Evolutionary conservation across 1,140 invertebrate species (phyloP).

Genomic region (Drosophila fuyamai): DNA sequence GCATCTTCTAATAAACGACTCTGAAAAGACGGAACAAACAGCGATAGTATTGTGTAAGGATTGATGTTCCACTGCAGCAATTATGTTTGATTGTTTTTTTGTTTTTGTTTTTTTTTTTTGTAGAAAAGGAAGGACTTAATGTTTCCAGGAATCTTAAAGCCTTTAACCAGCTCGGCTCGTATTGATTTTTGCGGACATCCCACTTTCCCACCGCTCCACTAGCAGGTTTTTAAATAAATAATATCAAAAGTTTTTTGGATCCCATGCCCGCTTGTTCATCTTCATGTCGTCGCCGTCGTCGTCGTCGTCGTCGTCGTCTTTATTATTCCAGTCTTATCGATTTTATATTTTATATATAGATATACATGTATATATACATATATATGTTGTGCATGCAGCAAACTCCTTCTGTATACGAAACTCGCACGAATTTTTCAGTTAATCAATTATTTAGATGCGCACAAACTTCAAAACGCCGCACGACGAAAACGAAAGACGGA

Average conservation of each 20-base stretch:
- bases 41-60: constrained; percentile 66
- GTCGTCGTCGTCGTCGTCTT: constrained; percentile 38
- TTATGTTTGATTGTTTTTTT: constrained; percentile 6
- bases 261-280: constrained; percentile 21
- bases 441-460: constrained; percentile 82
- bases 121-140: background rate
- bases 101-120: background rate
- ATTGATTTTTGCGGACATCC: constrained; percentile 46
- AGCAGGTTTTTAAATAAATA: constrained; percentile 71
- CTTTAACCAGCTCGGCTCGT: constrained; percentile 27
- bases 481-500: constrained; percentile 42
- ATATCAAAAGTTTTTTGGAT: constrained; percentile 58
- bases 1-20: constrained; percentile 94
- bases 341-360: constrained; percentile 50
- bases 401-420: constrained; percentile 53
- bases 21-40: constrained; percentile 86
- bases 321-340: constrained; percentile 73
- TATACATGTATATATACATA: constrained; percentile 4
- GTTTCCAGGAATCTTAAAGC: constrained; percentile 13
- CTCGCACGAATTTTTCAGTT: constrained; percentile 75
- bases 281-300: constrained; percentile 37
- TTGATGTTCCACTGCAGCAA: constrained; percentile 14
- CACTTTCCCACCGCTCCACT: background rate
- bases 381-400: constrained; percentile 6
- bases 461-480: constrained; percentile 74